These are phyloP conservation scores for Urosaurus nigricauda DNA, from an alignment of 2,797 vertebrate genomes.

Conservation along the genomic window DNA sequence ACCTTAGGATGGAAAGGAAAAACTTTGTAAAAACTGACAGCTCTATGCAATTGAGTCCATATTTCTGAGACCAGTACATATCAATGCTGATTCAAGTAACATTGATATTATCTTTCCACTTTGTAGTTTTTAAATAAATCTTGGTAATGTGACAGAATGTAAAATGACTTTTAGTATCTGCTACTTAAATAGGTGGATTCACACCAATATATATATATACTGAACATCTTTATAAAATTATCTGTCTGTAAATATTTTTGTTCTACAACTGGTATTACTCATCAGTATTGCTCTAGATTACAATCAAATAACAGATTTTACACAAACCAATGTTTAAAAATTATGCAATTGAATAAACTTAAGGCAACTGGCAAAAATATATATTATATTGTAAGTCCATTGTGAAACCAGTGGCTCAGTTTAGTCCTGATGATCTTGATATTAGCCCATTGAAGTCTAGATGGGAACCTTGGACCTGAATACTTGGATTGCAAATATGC, in stretches of 20 bases:
- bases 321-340: conserved; percentile 51
- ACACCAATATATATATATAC: conserved; percentile 71
- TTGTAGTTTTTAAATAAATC: conserved; percentile 50
- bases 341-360: conserved; percentile 60
- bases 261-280: conserved; percentile 61
- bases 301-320: conserved; percentile 61
- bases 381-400: conserved; percentile 10
- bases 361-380: conserved; percentile 67
- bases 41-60: neutral
- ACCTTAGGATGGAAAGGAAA: conserved; percentile 58
- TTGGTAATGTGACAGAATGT: conserved; percentile 44
- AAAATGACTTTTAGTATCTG: conserved; percentile 63
- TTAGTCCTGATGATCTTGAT: too few species aligned
- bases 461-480: too few species aligned
- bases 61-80: neutral
- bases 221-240: conserved; percentile 71
- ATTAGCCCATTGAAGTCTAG: too few species aligned
- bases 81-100: neutral
- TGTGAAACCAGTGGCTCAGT: too few species aligned
- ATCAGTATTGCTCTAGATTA: conserved; percentile 67
- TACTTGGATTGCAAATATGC: too few species aligned
- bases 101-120: neutral
- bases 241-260: conserved; percentile 73
- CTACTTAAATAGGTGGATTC: conserved; percentile 61
- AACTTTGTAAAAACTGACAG: conserved; percentile 20